Evolutionary conservation across 2,888 invertebrate genomes (phyloP).

Genomic region (Pseudococcus longispinus): DNA sequence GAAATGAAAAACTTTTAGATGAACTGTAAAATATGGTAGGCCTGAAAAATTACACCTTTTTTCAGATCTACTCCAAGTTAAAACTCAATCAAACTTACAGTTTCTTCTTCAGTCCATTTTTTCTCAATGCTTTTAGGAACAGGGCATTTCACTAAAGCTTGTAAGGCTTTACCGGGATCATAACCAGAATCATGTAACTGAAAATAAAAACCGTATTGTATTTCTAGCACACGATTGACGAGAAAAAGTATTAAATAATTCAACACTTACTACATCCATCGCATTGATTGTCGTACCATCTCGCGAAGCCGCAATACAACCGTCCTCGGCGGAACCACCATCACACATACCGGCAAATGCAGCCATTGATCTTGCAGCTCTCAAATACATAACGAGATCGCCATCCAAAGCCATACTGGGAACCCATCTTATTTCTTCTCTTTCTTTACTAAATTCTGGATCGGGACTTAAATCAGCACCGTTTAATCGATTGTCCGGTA

Average conservation of each 20-base stretch:
- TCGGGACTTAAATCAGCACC: constrained; percentile 62
- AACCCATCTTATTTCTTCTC: constrained; percentile 93
- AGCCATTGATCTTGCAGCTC: constrained; percentile 97
- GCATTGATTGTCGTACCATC: constrained; percentile 98
- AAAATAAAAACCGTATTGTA: constrained; percentile 60
- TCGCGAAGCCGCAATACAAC: constrained; percentile 93
- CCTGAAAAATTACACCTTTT: not conserved
- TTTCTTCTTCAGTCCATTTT: constrained; percentile 98
- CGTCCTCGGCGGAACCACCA: constrained; percentile 95
- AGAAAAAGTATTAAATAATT: constrained; percentile 57
- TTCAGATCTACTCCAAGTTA: not conserved
- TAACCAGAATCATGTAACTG: constrained; percentile 95
- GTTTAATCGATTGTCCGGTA: constrained; percentile 69
- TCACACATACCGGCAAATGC: constrained; percentile 99
- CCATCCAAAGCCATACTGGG: constrained; percentile 92
- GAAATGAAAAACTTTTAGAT: not conserved
- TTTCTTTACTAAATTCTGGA: constrained; percentile 67
- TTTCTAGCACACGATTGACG: not conserved
- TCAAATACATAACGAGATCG: constrained; percentile 95
- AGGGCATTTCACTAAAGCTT: constrained; percentile 95
- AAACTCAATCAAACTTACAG: constrained; percentile 65
- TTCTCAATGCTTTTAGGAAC: constrained; percentile 96
- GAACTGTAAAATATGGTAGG: not conserved
- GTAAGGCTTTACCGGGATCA: constrained; percentile 94
- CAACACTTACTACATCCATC: constrained; percentile 79